Evolutionary conservation across 2,113 vertebrate genomes (phyloP).

Genomic region (Protomyctophum bolini): DNA sequence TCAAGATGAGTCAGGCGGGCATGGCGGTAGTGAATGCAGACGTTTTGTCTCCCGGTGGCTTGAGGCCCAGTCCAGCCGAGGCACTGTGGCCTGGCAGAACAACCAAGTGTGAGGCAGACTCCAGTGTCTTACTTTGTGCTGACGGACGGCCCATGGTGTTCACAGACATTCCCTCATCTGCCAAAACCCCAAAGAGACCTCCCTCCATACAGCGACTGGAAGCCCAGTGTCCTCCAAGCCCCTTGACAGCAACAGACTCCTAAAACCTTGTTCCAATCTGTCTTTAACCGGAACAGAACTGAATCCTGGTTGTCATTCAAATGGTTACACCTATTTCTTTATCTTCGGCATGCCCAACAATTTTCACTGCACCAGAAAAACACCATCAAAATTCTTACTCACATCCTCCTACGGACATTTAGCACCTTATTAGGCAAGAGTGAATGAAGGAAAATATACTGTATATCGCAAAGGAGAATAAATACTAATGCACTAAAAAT

Average conservation of each 20-base stretch:
- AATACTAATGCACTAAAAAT: slow-evolving; percentile 32
- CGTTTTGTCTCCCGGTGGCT: slow-evolving; percentile 65
- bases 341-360: slow-evolving; percentile 36
- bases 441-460: slow-evolving; percentile 34
- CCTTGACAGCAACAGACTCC: slow-evolving; percentile 65
- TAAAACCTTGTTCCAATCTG: slow-evolving; percentile 24
- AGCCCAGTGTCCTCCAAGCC: slow-evolving; percentile 69
- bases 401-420: slow-evolving; percentile 26
- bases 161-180: slow-evolving; percentile 52
- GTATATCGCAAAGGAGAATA: slow-evolving; percentile 6
- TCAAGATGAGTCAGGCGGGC: slow-evolving; percentile 79
- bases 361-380: slow-evolving; percentile 20
- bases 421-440: slow-evolving; percentile 51
- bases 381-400: slow-evolving; percentile 8
- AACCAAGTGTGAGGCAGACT: slow-evolving; percentile 96
- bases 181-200: slow-evolving; percentile 65
- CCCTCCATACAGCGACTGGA: slow-evolving; percentile 69
- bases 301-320: background rate
- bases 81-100: slow-evolving; percentile 84
- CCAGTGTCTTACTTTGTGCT: slow-evolving; percentile 88
- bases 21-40: slow-evolving; percentile 73
- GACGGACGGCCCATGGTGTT: slow-evolving; percentile 77
- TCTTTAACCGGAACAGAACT: background rate
- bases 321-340: slow-evolving; percentile 6
- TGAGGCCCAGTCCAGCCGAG: slow-evolving; percentile 67